A percentile compares a stretch with the other conserved stretches of the same genome.
Conservation (phyloP, 2,888 invertebrate species). For the Hipparchia sbordonii region DNA sequence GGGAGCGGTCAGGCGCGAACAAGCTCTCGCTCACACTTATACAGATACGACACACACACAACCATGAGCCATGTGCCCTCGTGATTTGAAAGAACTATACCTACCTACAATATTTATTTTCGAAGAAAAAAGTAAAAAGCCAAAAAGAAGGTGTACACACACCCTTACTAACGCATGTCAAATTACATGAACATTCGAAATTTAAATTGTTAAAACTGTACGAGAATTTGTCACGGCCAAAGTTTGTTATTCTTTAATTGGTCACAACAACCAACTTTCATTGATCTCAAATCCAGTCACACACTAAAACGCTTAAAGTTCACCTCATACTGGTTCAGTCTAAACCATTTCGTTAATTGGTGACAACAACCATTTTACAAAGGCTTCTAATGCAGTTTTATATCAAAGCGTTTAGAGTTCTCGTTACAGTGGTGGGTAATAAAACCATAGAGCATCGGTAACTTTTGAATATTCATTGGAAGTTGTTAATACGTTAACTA, state of each 20-base stretch:
- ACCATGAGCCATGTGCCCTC: too few relatives aligned
- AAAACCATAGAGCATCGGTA: conserved; percentile 55
- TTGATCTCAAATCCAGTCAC: conserved; percentile 38
- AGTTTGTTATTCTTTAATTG: conserved; percentile 79
- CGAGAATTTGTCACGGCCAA: conserved; percentile 76
- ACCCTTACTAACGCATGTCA: conserved; percentile 53
- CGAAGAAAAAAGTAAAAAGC: not conserved
- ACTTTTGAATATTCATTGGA: conserved; percentile 70
- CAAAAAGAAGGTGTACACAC: conserved; percentile 30
- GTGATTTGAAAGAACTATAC: too few relatives aligned
- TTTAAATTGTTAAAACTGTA: conserved; percentile 81
- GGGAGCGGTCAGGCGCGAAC: too few relatives aligned
- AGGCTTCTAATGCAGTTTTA: conserved; percentile 39
- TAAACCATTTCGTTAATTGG: conserved; percentile 67
- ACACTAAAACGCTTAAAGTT: conserved; percentile 23
- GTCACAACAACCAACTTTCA: conserved; percentile 56
- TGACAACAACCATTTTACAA: conserved; percentile 55
- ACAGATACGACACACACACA: too few relatives aligned
- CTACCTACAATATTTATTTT: too few relatives aligned
- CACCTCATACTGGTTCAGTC: conserved; percentile 42
- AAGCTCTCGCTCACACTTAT: too few relatives aligned
- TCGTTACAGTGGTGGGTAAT: conserved; percentile 41
- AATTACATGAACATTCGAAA: conserved; percentile 71
- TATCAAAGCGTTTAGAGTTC: conserved; percentile 31
- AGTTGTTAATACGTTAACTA: conserved; percentile 73